Conservation (phyloP, 2,888 invertebrate genomes). For the Plusia festucae region DNA sequence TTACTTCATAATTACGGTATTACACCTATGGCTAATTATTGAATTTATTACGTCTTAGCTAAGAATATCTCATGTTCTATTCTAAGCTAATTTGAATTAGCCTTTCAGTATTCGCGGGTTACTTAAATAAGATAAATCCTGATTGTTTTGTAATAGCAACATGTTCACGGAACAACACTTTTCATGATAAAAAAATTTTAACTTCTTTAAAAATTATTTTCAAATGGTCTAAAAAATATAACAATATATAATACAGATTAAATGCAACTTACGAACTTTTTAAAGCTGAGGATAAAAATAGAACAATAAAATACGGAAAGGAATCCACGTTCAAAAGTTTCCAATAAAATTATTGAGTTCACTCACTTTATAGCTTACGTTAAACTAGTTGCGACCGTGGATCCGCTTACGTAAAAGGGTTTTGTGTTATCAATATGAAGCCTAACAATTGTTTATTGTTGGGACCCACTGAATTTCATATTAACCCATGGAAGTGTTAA, state of each 20-base stretch:
- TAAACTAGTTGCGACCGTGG: background rate
- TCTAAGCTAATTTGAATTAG: too few species aligned
- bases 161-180: slow-evolving; percentile 13
- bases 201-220: background rate
- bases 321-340: too few species aligned
- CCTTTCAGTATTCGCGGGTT: too few species aligned
- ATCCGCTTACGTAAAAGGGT: slow-evolving; percentile 3
- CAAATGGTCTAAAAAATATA: too few species aligned
- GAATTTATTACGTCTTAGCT: too few species aligned
- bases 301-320: too few species aligned
- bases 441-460: background rate
- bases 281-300: too few species aligned
- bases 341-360: background rate
- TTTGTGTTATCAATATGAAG: background rate
- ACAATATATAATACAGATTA: too few species aligned
- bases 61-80: too few species aligned
- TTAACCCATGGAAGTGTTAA: background rate
- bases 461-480: background rate
- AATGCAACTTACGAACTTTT: background rate
- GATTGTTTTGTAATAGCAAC: slow-evolving; percentile 39
- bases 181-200: background rate
- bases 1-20: too few species aligned
- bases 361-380: background rate
- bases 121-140: slow-evolving; percentile 19
- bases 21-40: too few species aligned